Conservation (phyloP, 2,113 vertebrate genomes). For the Sakesphorus luctuosus region DNA sequence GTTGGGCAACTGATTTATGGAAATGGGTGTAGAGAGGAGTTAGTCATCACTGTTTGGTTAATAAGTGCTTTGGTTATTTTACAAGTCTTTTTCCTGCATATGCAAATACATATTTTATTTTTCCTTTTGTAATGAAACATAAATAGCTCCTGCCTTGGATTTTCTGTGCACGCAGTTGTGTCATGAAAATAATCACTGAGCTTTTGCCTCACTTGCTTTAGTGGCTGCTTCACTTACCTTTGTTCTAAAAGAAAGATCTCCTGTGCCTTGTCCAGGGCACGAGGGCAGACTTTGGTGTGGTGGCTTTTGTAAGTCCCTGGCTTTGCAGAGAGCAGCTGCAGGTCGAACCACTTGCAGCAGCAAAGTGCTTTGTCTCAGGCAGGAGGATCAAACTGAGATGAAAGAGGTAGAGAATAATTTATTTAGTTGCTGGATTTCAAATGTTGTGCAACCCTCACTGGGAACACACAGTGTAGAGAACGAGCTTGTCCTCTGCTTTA, state of each 20-base stretch:
- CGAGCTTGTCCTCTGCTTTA: neutral
- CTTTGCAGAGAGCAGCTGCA: neutral
- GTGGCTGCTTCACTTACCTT: neutral
- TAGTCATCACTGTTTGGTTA: slow-evolving; percentile 35
- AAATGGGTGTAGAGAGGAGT: slow-evolving; percentile 45
- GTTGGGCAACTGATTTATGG: slow-evolving; percentile 40
- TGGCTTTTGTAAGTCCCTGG: neutral
- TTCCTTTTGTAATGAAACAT: neutral
- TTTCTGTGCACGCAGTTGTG: neutral
- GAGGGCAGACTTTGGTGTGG: neutral
- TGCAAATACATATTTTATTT: neutral
- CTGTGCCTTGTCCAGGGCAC: neutral
- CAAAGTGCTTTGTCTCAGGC: neutral
- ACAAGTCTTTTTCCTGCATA: slow-evolving; percentile 30
- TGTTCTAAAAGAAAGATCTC: neutral
- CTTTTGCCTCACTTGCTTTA: neutral
- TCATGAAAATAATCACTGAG: neutral
- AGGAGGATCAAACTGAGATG: slow-evolving; percentile 16
- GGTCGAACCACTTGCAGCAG: neutral
- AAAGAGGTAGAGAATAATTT: neutral
- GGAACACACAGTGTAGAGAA: neutral
- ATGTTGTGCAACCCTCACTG: neutral
- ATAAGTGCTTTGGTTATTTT: neutral
- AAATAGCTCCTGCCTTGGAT: slow-evolving; percentile 20
- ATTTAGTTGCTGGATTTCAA: neutral